Percentiles rank a stretch among this genome's conserved stretches.
Evolutionary conservation across 1,140 invertebrate genomes (phyloP).

Genomic region (Zaprionus gabonicus): DNA sequence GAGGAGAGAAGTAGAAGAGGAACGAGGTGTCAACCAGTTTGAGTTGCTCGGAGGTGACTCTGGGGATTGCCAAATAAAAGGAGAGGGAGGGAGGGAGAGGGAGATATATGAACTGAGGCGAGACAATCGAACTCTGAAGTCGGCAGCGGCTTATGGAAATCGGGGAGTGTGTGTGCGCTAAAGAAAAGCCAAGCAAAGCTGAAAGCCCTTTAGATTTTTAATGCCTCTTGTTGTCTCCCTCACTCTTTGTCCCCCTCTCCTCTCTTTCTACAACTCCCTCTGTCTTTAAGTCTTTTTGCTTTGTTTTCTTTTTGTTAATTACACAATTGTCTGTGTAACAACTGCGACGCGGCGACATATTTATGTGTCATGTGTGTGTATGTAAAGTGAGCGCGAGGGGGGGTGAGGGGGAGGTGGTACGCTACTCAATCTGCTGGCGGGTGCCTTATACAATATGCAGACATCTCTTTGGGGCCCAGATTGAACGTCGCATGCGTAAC

Average conservation of each 20-base stretch:
- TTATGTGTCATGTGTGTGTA: constrained; percentile 44
- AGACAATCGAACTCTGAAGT: constrained; percentile 41
- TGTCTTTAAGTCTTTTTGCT: constrained; percentile 12
- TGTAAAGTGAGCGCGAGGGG: constrained; percentile 9
- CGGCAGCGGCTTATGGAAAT: constrained; percentile 43
- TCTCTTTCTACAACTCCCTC: constrained; percentile 3
- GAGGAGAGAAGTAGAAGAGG: neutral
- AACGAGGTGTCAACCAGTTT: constrained; percentile 48
- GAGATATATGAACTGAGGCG: neutral
- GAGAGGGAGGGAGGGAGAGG: neutral
- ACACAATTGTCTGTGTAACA: constrained; percentile 73
- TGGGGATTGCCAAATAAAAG: constrained; percentile 46
- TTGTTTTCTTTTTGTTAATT: constrained; percentile 65
- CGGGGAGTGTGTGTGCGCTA: constrained; percentile 1
- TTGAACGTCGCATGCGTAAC: constrained; percentile 68
- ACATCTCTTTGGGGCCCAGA: neutral
- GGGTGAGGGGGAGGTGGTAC: constrained; percentile 11
- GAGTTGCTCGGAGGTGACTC: constrained; percentile 18
- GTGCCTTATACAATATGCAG: constrained; percentile 61
- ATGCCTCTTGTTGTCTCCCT: constrained; percentile 16
- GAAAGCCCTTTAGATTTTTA: constrained; percentile 64
- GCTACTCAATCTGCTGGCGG: neutral
- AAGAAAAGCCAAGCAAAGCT: constrained; percentile 44
- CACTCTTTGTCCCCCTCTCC: neutral
- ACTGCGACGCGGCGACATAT: constrained; percentile 53